phyloP scores from a whole-genome alignment of 2,888 invertebrate genomes.

The Biston stratarius region DNA sequence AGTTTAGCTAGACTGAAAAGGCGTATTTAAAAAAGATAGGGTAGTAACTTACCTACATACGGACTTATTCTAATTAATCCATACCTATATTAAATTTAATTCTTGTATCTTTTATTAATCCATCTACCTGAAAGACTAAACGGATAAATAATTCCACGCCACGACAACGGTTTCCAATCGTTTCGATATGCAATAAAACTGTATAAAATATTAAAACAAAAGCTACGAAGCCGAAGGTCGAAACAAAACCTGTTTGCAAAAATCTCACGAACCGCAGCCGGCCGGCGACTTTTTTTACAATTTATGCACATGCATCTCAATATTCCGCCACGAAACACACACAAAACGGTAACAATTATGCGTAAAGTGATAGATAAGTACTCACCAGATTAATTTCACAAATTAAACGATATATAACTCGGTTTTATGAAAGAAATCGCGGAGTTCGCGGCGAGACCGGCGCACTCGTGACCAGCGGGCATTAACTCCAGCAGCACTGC shows the following conservation, averaged over 20 bases:
- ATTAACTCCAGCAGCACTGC: constrained; percentile 74
- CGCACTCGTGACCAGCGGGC: constrained; percentile 82
- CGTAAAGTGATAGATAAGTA: constrained; percentile 8
- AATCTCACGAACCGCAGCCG: constrained; percentile 72
- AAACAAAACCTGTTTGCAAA: constrained; percentile 72
- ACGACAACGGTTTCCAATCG: constrained; percentile 46
- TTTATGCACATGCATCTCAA: constrained; percentile 41
- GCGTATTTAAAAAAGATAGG: neutral
- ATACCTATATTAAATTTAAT: neutral
- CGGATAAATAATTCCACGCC: neutral
- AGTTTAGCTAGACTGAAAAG: too few species aligned
- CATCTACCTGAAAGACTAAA: neutral
- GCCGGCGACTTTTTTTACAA: constrained; percentile 62
- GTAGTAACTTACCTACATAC: too few species aligned
- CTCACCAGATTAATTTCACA: constrained; percentile 47
- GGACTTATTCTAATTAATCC: neutral
- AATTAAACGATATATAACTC: constrained; percentile 47
- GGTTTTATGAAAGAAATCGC: constrained; percentile 44
- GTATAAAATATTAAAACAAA: constrained; percentile 46
- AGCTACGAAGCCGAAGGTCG: constrained; percentile 59
- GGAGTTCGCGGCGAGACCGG: constrained; percentile 48
- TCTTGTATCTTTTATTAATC: too few species aligned
- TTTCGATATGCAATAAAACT: constrained; percentile 56
- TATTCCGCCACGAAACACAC: constrained; percentile 23
- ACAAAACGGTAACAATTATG: neutral